phyloP scores from a whole-genome alignment of 2,888 invertebrate species.

The Electrophaes corylata region DNA sequence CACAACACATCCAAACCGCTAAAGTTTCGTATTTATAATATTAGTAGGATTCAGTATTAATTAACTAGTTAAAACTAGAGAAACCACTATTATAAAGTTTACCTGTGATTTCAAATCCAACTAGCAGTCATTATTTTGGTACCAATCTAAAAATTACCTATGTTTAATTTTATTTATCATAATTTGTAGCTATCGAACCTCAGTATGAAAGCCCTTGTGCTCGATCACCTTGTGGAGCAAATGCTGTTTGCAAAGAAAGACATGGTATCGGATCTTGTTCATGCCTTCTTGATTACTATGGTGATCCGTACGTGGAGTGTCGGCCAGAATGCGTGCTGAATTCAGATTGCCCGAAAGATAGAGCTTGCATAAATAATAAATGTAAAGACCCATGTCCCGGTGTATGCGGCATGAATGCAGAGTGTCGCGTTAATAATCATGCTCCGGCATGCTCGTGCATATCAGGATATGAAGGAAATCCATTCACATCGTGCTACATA shows the following conservation, averaged over 20 bases:
- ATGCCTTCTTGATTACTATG: conserved; percentile 92
- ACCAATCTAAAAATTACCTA: neutral
- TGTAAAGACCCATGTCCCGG: conserved; percentile 93
- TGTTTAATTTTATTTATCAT: neutral
- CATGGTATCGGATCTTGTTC: conserved; percentile 92
- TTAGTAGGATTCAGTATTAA: too few species aligned
- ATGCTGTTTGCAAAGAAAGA: conserved; percentile 92
- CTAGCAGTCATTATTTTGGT: neutral
- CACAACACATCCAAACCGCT: too few species aligned
- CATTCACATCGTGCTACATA: conserved; percentile 89
- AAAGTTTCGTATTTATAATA: too few species aligned
- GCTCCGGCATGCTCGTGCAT: conserved; percentile 91
- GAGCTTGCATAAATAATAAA: conserved; percentile 92
- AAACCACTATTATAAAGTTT: too few species aligned
- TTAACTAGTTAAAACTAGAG: too few species aligned
- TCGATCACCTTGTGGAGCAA: conserved; percentile 93
- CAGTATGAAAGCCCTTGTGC: conserved; percentile 87
- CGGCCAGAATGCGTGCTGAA: conserved; percentile 95
- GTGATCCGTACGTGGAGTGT: conserved; percentile 94
- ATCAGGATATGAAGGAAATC: conserved; percentile 91
- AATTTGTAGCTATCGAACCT: conserved; percentile 77
- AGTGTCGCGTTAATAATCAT: conserved; percentile 93
- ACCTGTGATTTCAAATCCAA: too few species aligned
- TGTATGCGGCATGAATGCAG: conserved; percentile 92
- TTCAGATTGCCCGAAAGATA: conserved; percentile 90